A percentile compares a stretch with the other conserved stretches of the same genome.
These are phyloP conservation scores for Chalcis sispes DNA, from an alignment of 2,888 invertebrate genomes.

Conservation along the genomic window DNA sequence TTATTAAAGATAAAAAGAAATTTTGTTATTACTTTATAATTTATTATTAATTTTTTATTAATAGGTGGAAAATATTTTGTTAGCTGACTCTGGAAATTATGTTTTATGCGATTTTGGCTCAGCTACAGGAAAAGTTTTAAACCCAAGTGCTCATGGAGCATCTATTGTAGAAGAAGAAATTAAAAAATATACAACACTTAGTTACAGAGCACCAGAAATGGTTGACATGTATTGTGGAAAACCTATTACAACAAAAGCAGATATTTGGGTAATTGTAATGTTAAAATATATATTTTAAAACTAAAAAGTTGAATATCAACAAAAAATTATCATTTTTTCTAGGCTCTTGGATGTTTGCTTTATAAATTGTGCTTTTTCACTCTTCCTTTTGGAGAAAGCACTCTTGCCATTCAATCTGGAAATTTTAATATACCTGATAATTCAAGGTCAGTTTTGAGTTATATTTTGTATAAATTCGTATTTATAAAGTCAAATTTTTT, in stretches of 20 bases:
- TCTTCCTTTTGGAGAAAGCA: conserved; percentile 93
- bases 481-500: conserved; percentile 37
- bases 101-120: conserved; percentile 96
- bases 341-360: conserved; percentile 91
- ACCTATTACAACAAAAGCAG: conserved; percentile 89
- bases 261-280: conserved; percentile 86
- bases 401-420: conserved; percentile 93
- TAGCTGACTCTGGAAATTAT: conserved; percentile 87
- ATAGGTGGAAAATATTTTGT: conserved; percentile 91
- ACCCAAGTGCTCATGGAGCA: conserved; percentile 83
- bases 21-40: neutral
- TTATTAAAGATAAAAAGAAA: neutral
- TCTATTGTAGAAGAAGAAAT: conserved; percentile 89
- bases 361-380: conserved; percentile 94
- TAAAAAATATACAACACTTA: conserved; percentile 91
- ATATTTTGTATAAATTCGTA: conserved; percentile 9
- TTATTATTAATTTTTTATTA: conserved; percentile 16
- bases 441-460: conserved; percentile 79
- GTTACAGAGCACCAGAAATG: conserved; percentile 95
- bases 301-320: conserved; percentile 17
- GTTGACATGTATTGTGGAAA: conserved; percentile 91
- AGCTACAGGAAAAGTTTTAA: conserved; percentile 88
- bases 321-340: conserved; percentile 64
- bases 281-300: conserved; percentile 12
- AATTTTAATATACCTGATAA: conserved; percentile 90